Conservation (phyloP, 2,113 vertebrate species). For the Rafetus swinhoei region DNA sequence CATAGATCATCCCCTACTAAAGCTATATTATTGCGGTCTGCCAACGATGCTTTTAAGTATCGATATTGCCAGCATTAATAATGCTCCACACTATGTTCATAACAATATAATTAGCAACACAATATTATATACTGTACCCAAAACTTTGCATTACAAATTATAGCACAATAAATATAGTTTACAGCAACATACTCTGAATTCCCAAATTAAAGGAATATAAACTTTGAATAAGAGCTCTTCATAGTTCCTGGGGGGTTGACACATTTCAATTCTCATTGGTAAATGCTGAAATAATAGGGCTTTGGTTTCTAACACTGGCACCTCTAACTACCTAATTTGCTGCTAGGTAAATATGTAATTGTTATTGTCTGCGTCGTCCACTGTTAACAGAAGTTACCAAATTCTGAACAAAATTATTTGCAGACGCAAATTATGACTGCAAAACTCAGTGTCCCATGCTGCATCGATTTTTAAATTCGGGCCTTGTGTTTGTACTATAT, state of each 20-base stretch:
- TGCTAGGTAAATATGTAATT: background rate
- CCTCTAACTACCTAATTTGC: background rate
- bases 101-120: slow-evolving; percentile 63
- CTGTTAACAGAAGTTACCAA: slow-evolving; percentile 42
- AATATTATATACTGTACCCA: background rate
- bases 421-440: slow-evolving; percentile 5
- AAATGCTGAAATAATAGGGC: background rate
- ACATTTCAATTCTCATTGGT: background rate
- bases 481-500: background rate
- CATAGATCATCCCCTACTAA: slow-evolving; percentile 57
- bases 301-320: background rate
- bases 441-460: background rate
- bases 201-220: slow-evolving; percentile 29
- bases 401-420: slow-evolving; percentile 29
- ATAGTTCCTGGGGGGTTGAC: background rate
- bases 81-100: slow-evolving; percentile 53
- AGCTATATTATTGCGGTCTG: slow-evolving; percentile 40
- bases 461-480: background rate
- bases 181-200: background rate
- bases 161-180: background rate
- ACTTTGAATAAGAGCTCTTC: background rate
- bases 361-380: background rate
- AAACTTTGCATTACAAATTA: slow-evolving; percentile 44
- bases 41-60: slow-evolving; percentile 50
- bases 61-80: slow-evolving; percentile 53